phyloP scores from a whole-genome alignment of 2,113 vertebrate species.

The Rattus rattus region DNA sequence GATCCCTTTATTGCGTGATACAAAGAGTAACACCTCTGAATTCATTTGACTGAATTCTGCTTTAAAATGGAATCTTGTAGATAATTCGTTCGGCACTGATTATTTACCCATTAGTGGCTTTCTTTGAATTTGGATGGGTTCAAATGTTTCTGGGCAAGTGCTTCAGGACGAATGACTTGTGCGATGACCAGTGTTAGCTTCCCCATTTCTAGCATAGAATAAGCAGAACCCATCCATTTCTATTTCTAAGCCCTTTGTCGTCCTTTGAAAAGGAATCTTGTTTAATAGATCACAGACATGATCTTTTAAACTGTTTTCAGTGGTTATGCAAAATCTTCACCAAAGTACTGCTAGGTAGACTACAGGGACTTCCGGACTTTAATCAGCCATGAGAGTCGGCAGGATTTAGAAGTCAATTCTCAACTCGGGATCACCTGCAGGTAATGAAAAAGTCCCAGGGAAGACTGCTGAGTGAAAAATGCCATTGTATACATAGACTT shows the following conservation, averaged over 20 bases:
- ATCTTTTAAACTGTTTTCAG: constrained; percentile 88
- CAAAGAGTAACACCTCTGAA: constrained; percentile 63
- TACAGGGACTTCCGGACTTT: constrained; percentile 85
- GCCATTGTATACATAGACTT: constrained; percentile 80
- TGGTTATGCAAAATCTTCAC: constrained; percentile 88
- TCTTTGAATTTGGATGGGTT: constrained; percentile 84
- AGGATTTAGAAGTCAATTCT: constrained; percentile 87
- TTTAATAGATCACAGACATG: constrained; percentile 88
- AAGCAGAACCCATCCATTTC: constrained; percentile 84
- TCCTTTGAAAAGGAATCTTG: constrained; percentile 82
- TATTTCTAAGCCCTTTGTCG: constrained; percentile 87
- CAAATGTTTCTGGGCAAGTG: constrained; percentile 84
- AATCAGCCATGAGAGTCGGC: constrained; percentile 86
- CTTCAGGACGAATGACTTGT: constrained; percentile 85
- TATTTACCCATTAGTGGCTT: constrained; percentile 84
- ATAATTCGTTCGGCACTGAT: constrained; percentile 84
- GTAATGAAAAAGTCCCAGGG: constrained; percentile 82
- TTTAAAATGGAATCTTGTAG: constrained; percentile 76
- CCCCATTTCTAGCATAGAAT: constrained; percentile 82
- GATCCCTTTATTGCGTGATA: constrained; percentile 7
- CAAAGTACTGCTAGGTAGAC: constrained; percentile 83
- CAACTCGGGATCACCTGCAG: constrained; percentile 84
- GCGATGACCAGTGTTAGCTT: constrained; percentile 86
- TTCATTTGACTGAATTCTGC: constrained; percentile 76
- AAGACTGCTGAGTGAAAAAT: constrained; percentile 83